Evolutionary conservation across 1,140 invertebrate genomes (phyloP).

Genomic region (Halesus radiatus): DNA sequence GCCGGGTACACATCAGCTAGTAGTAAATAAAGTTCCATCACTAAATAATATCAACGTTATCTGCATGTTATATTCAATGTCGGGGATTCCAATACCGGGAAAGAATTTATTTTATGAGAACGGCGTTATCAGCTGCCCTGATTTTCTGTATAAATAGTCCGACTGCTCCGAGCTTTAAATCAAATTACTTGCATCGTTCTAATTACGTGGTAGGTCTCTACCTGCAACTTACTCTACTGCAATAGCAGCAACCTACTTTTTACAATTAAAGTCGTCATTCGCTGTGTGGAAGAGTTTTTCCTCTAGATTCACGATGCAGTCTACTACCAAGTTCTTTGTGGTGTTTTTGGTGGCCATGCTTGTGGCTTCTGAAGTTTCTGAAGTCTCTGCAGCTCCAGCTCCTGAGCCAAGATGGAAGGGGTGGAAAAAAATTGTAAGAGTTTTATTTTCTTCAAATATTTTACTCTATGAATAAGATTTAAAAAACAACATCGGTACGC

Average conservation of each 20-base stretch:
- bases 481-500: too few species aligned
- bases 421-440: conserved; percentile 28
- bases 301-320: too few species aligned
- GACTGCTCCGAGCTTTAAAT: not conserved
- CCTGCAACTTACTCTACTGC: not conserved
- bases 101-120: too few species aligned
- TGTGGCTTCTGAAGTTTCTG: conserved; percentile 28
- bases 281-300: too few species aligned
- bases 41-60: not conserved
- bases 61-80: not conserved
- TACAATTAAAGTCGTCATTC: too few species aligned
- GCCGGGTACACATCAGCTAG: too few species aligned
- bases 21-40: not conserved
- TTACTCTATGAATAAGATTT: too few species aligned
- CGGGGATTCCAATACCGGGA: not conserved
- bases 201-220: not conserved
- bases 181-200: not conserved
- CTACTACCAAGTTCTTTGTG: too few species aligned
- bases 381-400: not conserved
- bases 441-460: too few species aligned
- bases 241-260: too few species aligned
- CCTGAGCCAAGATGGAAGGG: conserved; percentile 48
- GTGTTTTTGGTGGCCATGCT: conserved; percentile 17
- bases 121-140: not conserved
- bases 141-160: not conserved